Evolutionary conservation across 2,888 invertebrate genomes (phyloP), one percentile per base, ranked within the genome.

Genomic region (Athalia circularis): DNA sequence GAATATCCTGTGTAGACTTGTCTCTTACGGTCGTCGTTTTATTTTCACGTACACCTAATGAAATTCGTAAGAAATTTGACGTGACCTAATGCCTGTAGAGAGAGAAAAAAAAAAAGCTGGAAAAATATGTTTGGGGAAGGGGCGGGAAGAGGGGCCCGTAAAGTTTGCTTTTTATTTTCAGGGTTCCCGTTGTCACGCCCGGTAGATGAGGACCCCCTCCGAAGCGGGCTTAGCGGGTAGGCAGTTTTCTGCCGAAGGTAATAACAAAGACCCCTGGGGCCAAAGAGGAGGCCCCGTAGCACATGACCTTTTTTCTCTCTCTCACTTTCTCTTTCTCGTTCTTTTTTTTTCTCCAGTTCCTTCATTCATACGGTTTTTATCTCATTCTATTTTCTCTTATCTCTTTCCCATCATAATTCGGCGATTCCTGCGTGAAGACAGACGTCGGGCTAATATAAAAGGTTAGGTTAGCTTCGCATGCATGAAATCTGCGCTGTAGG

Each of bases 251-350:
- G 59, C 57, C 52, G 74, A 65, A 78, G 62, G 78, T 74, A 74
- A 77, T 83, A 82, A 83, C 81, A 81, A 81, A 79, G 80, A 77
- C 78, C 68, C 80, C 80, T 78, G 72, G 76, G 77, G 77, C 80
- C 77, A 8, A 74, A 80, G 77, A n/a, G 47, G 5, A 13, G 9
- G 47, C 59, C 59, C n/a, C 59, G 47, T 11, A 57, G 57, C 72
- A 59, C 47, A 47, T 54, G 68, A 68, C 68, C 52, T 43, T 50
- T 29, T 68, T 29, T 68, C 43, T 11, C 29, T 8, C 54, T 54
- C 54, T 54, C 54, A 9, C 9, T 11, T 7, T 54, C 54, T n/a
- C 29, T 29, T 29, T 29, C 29, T 29, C 2, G 29, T 29, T 29
- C 29, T 29, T 29, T 29, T 29, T 29, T 29, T 29, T 29, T 29